Evolutionary conservation across 2,888 invertebrate species (phyloP), one percentile per base, ranked within the genome.

Genomic region (Alentia gelatinosa): DNA sequence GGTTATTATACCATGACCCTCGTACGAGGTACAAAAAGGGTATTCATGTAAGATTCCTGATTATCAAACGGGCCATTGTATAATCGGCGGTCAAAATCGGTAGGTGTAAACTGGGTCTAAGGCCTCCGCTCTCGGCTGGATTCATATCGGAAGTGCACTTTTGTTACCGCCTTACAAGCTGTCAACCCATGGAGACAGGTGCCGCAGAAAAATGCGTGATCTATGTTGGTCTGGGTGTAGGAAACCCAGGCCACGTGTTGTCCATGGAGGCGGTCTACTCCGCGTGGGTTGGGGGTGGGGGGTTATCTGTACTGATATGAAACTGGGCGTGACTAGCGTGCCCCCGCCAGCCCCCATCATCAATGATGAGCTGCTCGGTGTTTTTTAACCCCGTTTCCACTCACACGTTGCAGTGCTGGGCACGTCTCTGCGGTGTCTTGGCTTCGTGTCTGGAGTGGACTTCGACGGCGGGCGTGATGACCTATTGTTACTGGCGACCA

Each of bases 381-480:
- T 56, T 19, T n/a, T 56, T 56, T n/a, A 56, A 56, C n/a, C 56
- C 56, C 56, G 23, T 56, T 12, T 33, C 47, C 47, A 47, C 47
- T 47, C 19, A 12, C 9, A 12, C 47, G 47, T 19, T 26, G 74
- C 86, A 86, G 86, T 50, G 30, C 50, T 86, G 0, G 86, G 50
- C 47, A 86, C 33, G 42, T 42, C 86, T 9, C 30, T 86, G 42
- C 86, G 86, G 0, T 86, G 86, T 30, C 86, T 86, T 5, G 86
- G 86, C 30, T 86, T 30, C 47, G 86, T 86, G 26, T 26, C 42
- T 3, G 86, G 86, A 19, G 47, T 30, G 47, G 47, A 86, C 19
- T 86, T 86, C 50, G 86, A 86, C 50, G 86, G 86, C 30, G 86
- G 86, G 3, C 26, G 30, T 12, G 86, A 86, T 86, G 86, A 86